Percentiles rank a stretch among this genome's conserved stretches.
phyloP scores from a whole-genome alignment of 2,888 invertebrate species.

The Tachina grossa region DNA sequence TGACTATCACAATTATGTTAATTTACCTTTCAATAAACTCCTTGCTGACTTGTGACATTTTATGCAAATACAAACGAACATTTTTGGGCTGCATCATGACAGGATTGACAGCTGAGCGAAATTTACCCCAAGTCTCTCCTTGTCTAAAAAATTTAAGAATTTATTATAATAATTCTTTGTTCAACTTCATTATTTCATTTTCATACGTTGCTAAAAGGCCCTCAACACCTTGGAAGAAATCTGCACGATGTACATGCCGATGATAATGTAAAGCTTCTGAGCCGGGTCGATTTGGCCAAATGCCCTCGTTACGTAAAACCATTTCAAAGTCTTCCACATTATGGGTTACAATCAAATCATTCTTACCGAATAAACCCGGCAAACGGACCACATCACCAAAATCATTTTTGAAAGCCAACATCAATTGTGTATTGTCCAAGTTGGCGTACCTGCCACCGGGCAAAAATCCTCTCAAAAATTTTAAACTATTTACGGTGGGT shows the following conservation, averaged over 20 bases:
- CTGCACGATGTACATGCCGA: conserved; percentile 75
- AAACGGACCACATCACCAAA: conserved; percentile 82
- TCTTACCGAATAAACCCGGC: conserved; percentile 78
- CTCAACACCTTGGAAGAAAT: conserved; percentile 74
- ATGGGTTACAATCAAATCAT: conserved; percentile 80
- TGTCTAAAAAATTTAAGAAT: conserved; percentile 52
- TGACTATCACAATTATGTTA: neutral
- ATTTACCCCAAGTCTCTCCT: conserved; percentile 87
- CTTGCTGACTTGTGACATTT: conserved; percentile 83
- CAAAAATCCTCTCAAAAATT: conserved; percentile 72
- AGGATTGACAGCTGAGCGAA: conserved; percentile 87
- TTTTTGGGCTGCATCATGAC: conserved; percentile 86
- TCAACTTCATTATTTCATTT: too few relatives aligned
- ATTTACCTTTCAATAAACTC: conserved; percentile 80
- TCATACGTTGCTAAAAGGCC: conserved; percentile 76
- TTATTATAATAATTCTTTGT: neutral
- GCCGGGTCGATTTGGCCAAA: conserved; percentile 82
- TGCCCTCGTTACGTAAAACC: conserved; percentile 83
- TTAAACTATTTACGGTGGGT: conserved; percentile 72
- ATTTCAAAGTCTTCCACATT: conserved; percentile 84
- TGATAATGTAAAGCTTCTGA: conserved; percentile 81
- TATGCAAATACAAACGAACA: conserved; percentile 84
- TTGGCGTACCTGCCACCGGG: conserved; percentile 78
- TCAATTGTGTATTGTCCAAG: conserved; percentile 68
- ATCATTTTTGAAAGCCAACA: conserved; percentile 72